These are phyloP conservation scores for Zaprionus africanus DNA, from an alignment of 1,140 invertebrate species.

Conservation along the genomic window DNA sequence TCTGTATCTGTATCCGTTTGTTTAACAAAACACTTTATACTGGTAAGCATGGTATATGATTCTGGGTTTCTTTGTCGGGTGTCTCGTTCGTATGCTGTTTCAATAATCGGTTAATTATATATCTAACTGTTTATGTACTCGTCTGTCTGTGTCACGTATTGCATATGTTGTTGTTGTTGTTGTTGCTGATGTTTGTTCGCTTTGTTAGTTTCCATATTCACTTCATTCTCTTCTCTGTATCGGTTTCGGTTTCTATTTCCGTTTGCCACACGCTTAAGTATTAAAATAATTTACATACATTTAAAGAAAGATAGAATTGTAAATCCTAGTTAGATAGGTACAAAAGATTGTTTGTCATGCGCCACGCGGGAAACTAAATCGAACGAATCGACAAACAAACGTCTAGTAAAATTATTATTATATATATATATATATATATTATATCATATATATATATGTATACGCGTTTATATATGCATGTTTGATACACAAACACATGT, in stretches of 20 bases:
- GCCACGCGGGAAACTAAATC: slow-evolving; percentile 24
- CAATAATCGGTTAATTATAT: neutral
- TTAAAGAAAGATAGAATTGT: slow-evolving; percentile 42
- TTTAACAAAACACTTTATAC: slow-evolving; percentile 39
- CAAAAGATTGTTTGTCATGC: slow-evolving; percentile 52
- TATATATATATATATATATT: slow-evolving; percentile 29
- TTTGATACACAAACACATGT: slow-evolving; percentile 18
- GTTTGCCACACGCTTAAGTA: slow-evolving; percentile 31
- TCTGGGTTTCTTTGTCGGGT: neutral
- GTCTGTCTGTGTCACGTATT: slow-evolving; percentile 55
- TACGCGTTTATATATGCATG: slow-evolving; percentile 18
- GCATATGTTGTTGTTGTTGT: slow-evolving; percentile 51
- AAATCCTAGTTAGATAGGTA: slow-evolving; percentile 51
- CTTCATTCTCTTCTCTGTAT: slow-evolving; percentile 2
- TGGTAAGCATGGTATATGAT: slow-evolving; percentile 10
- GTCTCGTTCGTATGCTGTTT: neutral
- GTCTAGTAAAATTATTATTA: slow-evolving; percentile 22
- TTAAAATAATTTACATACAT: slow-evolving; percentile 55
- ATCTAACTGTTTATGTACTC: slow-evolving; percentile 12
- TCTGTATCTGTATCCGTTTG: slow-evolving; percentile 21
- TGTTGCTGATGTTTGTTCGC: slow-evolving; percentile 34
- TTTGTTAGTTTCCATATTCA: slow-evolving; percentile 9
- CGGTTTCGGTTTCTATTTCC: slow-evolving; percentile 5
- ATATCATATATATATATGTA: slow-evolving; percentile 12
- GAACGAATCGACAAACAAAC: slow-evolving; percentile 45